Base-by-base conservation (phyloP, 2,113 vertebrate species). In the Nestor notabilis region DNA sequence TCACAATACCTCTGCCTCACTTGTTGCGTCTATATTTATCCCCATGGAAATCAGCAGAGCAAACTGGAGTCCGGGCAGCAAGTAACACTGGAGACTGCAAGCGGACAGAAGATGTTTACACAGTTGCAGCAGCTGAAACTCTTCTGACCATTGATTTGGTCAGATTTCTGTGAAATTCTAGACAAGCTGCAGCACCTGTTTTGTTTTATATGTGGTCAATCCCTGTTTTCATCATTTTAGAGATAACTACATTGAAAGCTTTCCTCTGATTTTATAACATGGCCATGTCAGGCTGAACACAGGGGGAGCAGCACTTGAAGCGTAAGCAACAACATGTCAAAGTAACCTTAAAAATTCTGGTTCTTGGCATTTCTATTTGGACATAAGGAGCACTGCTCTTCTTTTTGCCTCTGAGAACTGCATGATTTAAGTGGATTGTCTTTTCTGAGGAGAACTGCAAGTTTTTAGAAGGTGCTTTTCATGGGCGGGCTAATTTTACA, bases 51-150 rank as follows among this genome's bases (percentile, higher is more conserved):
- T 53, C 46, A 23, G 86, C 17, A 81, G 43, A 92, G 86, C 66
- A 70, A 70, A 71, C 5, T 3, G 0, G 31, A 80, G n/a, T 6
- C 43, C 0, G 2, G 17, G 50, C 25, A 44, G 31, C 2, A 13
- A 49, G 2, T 25, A 24, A 52, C 25, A 6, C 27, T 35, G n/a
- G 17, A 52, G 65, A 68, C 61, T 56, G 49, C 56, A 66, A 31
- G 58, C 3, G 64, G 28, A 52, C 33, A 76, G 23, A 47, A 75
- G 35, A 63, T 9, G 27, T 15, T 61, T 61, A 27, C 77, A 76
- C 35, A 68, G 47, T 55, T 50, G 37, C 4, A n/a, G 47, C 44
- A 64, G 64, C 33, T 72, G 13, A 78, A 60, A 5, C 27, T 17
- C 13, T 35, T 68, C 17, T n/a, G 1, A 35, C 29, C 43, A 74